phyloP scores from a whole-genome alignment of 2,113 vertebrate species.

The Galeopterus variegatus region DNA sequence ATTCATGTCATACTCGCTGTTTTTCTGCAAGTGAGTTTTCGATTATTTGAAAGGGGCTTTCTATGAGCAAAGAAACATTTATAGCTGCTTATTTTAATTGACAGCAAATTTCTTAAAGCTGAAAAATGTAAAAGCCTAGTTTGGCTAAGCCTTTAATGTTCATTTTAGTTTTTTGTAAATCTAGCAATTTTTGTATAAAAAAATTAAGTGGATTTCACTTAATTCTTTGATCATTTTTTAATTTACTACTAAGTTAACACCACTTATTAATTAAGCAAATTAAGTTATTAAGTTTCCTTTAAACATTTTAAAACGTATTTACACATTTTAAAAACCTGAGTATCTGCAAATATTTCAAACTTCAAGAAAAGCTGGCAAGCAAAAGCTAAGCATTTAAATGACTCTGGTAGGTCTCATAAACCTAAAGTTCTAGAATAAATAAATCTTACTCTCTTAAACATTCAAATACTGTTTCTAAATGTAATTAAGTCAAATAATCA shows the following conservation, averaged over 20 bases:
- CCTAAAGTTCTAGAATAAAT: not conserved
- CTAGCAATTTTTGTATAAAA: not conserved
- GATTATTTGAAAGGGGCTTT: not conserved
- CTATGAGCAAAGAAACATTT: not conserved
- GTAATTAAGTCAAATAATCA: constrained; percentile 36
- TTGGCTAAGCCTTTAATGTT: not conserved
- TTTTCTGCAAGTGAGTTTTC: not conserved
- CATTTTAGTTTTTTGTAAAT: not conserved
- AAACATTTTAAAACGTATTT: not conserved
- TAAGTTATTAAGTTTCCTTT: constrained; percentile 18
- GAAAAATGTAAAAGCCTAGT: not conserved
- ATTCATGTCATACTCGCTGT: not conserved
- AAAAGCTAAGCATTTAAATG: constrained; percentile 34
- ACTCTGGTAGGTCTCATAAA: not conserved
- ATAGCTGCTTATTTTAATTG: constrained; percentile 27
- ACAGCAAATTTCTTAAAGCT: constrained; percentile 32
- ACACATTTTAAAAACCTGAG: not conserved
- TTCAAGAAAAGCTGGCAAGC: not conserved
- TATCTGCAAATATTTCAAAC: not conserved
- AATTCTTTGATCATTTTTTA: constrained; percentile 32
- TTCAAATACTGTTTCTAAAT: not conserved
- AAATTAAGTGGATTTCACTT: not conserved
- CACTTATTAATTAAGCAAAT: constrained; percentile 22
- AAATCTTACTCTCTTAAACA: not conserved
- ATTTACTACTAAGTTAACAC: constrained; percentile 14